Base-by-base conservation (phyloP, 1,140 invertebrate genomes). In the Drosophila lacertosa region DNA sequence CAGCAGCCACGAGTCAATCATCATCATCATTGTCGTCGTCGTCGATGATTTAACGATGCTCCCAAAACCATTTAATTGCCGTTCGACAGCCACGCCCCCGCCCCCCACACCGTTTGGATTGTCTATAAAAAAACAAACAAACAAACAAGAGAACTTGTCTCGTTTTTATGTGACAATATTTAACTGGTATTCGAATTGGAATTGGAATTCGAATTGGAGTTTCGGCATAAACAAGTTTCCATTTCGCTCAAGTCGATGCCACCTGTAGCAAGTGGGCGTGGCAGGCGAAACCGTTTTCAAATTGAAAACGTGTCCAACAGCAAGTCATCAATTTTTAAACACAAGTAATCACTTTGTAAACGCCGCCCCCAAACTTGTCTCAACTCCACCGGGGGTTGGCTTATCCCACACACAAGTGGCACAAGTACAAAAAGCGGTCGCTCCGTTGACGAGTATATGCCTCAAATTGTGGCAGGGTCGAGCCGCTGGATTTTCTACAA, bases 301-400 rank as follows among this genome's bases (percentile, higher is more conserved):
- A 89, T 89, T 89, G 88, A 89, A 89, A 89, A 89, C 88, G 88
- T 89, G 88, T 89, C 88, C 88, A 88, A 89, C 71, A 77, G 77
- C 78, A 68, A 68, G 62, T 66, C 88, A 89, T 89, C 88, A 89
- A 89, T 89, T 90, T 89, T 89, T 89, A 89, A 89, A 77, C 69
- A 88, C 74, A 67, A 88, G 88, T 89, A 89, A 89, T 89, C 88
- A 89, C 82, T 89, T 89, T 89, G 88, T 89, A 89, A 89, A 90
- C 88, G 88, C 59, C 54, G 62, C 44, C 44, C 35, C 50, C 51
- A 60, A 66, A 26, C 50, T 55, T 55, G 29, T 6, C 35, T 51
- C n/a, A n/a, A 40, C 45, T 75, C 63, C 75, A 65, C 55, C 53
- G 75, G 53, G 80, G 79, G 79, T 75, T 75, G 80, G 64, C 65